Conservation (phyloP, 2,888 invertebrate genomes). For the Thymelicus sylvestris region DNA sequence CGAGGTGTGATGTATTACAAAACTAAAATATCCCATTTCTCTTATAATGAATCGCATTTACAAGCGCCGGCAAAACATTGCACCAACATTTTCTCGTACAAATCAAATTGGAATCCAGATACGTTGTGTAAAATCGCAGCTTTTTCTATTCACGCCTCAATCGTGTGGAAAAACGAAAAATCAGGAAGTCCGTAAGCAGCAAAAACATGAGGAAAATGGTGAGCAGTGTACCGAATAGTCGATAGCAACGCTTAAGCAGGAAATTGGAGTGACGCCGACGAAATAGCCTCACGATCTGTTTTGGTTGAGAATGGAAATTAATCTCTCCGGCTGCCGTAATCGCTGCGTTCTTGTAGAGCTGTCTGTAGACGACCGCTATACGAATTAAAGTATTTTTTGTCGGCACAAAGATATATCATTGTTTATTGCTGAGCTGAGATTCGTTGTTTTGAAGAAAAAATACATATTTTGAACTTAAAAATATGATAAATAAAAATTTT, state of each 20-base stretch:
- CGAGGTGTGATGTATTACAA: not conserved
- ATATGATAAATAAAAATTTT: too few relatives aligned
- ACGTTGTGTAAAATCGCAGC: slow-evolving; percentile 31
- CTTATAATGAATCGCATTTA: slow-evolving; percentile 4
- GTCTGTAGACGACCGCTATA: slow-evolving; percentile 2
- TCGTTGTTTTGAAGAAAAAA: too few relatives aligned
- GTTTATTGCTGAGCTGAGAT: too few relatives aligned
- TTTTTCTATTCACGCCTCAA: slow-evolving; percentile 35
- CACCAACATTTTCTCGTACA: slow-evolving; percentile 12
- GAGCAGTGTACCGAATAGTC: slow-evolving; percentile 32
- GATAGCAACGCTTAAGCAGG: slow-evolving; percentile 57
- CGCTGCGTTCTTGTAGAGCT: slow-evolving; percentile 15
- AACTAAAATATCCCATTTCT: not conserved
- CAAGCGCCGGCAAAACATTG: not conserved
- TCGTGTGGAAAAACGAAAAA: slow-evolving; percentile 38
- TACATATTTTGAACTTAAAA: too few relatives aligned
- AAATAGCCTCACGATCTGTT: slow-evolving; percentile 77
- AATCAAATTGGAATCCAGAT: slow-evolving; percentile 15
- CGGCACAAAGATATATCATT: not conserved
- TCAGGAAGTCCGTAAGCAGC: slow-evolving; percentile 35
- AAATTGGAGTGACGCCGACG: slow-evolving; percentile 70
- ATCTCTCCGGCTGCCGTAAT: slow-evolving; percentile 51
- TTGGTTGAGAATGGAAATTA: slow-evolving; percentile 79
- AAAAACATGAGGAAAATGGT: slow-evolving; percentile 38
- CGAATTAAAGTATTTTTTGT: not conserved